These are phyloP conservation scores for Rhinoderma darwinii DNA, from an alignment of 2,113 vertebrate genomes.

Conservation along the genomic window DNA sequence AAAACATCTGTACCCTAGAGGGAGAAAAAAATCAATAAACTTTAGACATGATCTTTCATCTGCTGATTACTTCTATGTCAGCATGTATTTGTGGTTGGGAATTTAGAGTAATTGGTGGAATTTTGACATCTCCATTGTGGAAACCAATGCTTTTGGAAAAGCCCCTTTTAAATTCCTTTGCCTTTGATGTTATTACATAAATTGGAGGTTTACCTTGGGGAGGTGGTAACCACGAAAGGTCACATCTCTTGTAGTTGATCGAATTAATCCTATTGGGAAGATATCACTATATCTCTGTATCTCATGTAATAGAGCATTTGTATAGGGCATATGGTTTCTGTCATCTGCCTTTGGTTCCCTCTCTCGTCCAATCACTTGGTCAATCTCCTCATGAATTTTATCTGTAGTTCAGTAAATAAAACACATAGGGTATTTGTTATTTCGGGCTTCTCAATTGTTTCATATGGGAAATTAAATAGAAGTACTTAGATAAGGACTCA, in stretches of 20 bases:
- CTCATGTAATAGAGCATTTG: conserved; percentile 85
- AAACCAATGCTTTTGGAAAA: neutral
- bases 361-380: conserved; percentile 49
- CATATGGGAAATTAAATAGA: too few relatives aligned
- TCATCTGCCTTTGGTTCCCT: conserved; percentile 65
- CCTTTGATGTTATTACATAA: neutral
- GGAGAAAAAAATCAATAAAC: neutral
- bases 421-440: neutral
- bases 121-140: neutral
- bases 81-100: too few relatives aligned
- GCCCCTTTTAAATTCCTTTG: neutral
- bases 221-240: conserved; percentile 74
- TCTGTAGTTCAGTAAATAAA: conserved; percentile 60
- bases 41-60: too few relatives aligned
- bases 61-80: too few relatives aligned
- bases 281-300: conserved; percentile 86
- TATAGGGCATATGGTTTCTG: conserved; percentile 76
- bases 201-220: conserved; percentile 70
- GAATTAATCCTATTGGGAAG: conserved; percentile 69
- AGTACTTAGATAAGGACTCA: too few relatives aligned
- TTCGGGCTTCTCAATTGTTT: neutral
- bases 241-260: conserved; percentile 64
- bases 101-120: neutral
- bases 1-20: neutral
- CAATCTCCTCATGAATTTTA: conserved; percentile 74